A percentile compares a stretch with the other conserved stretches of the same genome.
Evolutionary conservation across 2,888 invertebrate genomes (phyloP).

Genomic region (Drosophila setosimentum): DNA sequence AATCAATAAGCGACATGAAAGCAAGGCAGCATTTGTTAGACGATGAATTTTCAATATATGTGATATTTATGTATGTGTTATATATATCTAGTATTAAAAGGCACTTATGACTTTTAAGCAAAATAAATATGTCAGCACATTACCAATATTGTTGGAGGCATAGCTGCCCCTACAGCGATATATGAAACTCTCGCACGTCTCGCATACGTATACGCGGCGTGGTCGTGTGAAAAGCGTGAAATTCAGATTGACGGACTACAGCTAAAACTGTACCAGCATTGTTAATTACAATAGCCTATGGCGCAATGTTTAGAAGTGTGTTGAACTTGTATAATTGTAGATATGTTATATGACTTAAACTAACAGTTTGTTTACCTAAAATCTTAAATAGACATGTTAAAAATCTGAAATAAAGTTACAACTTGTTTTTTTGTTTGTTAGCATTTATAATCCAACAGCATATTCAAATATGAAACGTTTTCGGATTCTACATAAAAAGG

Average conservation of each 20-base stretch:
- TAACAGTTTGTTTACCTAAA: background rate
- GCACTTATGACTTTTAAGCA: conserved; percentile 65
- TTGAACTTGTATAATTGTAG: background rate
- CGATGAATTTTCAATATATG: background rate
- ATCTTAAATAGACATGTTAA: background rate
- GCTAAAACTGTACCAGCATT: conserved; percentile 55
- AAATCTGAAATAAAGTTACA: background rate
- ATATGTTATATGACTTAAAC: background rate
- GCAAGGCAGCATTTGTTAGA: background rate
- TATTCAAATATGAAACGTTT: background rate
- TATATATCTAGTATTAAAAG: conserved; percentile 14
- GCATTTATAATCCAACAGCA: too few species aligned
- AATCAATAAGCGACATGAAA: conserved; percentile 51
- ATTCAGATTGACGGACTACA: conserved; percentile 51
- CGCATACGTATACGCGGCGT: conserved; percentile 54
- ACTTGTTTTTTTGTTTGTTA: background rate
- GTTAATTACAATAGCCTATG: conserved; percentile 58
- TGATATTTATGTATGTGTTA: background rate
- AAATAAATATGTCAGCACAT: conserved; percentile 42
- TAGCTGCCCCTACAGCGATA: background rate
- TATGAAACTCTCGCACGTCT: conserved; percentile 28
- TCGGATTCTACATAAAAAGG: background rate
- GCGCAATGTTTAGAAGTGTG: conserved; percentile 10
- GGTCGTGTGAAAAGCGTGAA: conserved; percentile 61
- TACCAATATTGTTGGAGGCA: conserved; percentile 29